Base-by-base conservation (phyloP, 2,113 vertebrate genomes). In the Camelus bactrianus region DNA sequence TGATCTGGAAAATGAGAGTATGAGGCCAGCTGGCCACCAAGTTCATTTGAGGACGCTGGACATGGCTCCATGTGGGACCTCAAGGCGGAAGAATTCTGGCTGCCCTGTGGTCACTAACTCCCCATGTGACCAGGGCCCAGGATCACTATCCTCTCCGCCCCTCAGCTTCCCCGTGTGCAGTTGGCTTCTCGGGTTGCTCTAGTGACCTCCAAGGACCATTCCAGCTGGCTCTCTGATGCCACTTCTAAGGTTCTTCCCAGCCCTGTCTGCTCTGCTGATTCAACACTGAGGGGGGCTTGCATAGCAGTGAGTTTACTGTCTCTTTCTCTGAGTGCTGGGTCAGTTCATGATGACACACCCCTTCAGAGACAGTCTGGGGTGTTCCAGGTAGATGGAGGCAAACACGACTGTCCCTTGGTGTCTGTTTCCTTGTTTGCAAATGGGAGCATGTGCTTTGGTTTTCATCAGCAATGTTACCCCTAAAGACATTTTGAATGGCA, bases 1-100 rank as follows among this genome's bases (percentile, higher is more conserved):
- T 98, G 96, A 96, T 94, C 79, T 93, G 77, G 92, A 94, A 97
- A 93, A 76, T 72, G 69, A 96, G 86, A 72, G 26, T 42, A 14
- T 7, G 19, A 76, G 50, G 30, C 35, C 6, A n/a, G 11, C 22
- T 14, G 69, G 52, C 89, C 64, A 26, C 54, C 0, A 6, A 42
- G 65, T 46, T 46, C 35, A 35, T 87, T 92, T 75, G 82, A 83
- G 85, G 50, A 81, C 79, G 50, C 62, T 86, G 67, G 52, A 42
- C 28, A 6, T 7, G 30, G 30, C 16, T 64, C 70, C 26, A 8
- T 0, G 46, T 28, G 38, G 56, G 75, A n/a, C 6, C 64, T 72
- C 65, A 30, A 7, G 2, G 52, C 19, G 19, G 30, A 62, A 72
- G 42, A 38, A 17, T 65, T 73, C 46, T 81, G 86, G n/a, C 38